phyloP scores from a whole-genome alignment of 2,113 vertebrate genomes.

The Otis tarda region DNA sequence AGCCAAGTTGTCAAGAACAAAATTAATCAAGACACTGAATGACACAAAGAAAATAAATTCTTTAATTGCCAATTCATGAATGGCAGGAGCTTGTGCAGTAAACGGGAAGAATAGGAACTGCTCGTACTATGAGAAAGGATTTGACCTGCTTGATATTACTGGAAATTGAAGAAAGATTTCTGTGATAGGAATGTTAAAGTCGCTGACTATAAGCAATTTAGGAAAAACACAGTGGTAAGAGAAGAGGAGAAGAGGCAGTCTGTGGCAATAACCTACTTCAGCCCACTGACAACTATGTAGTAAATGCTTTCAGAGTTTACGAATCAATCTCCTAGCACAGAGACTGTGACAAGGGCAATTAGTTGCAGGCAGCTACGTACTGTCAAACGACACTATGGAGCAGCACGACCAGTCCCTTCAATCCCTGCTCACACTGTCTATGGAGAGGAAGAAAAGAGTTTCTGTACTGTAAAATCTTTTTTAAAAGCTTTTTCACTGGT shows the following conservation, averaged over 20 bases:
- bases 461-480: neutral
- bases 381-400: neutral
- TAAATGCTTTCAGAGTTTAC: conserved; percentile 1
- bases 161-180: conserved; percentile 7
- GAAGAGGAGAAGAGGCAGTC: neutral
- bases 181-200: conserved; percentile 34
- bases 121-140: neutral
- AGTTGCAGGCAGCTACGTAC: neutral
- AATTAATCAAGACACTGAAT: conserved; percentile 59
- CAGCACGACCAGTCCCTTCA: neutral
- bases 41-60: conserved; percentile 59
- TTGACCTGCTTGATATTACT: neutral
- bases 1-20: conserved; percentile 51
- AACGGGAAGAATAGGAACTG: conserved; percentile 6
- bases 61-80: conserved; percentile 53
- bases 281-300: neutral
- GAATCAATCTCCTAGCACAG: neutral
- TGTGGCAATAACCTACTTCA: neutral
- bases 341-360: neutral
- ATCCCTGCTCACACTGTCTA: neutral
- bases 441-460: neutral
- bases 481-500: neutral
- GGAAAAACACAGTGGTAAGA: neutral
- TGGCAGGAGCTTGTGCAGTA: conserved; percentile 9
- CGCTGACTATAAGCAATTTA: neutral